Percentiles rank a stretch among this genome's conserved stretches.
phyloP scores from a whole-genome alignment of 2,113 vertebrate genomes.

The human region GRCh38 chr3:25803001-25803500 shows the following conservation, averaged over 20 bases:
- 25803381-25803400: background rate
- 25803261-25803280: background rate
- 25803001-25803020: background rate
- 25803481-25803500: background rate
- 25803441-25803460: conserved; percentile 18
- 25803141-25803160: background rate
- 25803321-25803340: background rate
- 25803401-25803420: background rate
- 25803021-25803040: background rate
- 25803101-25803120: background rate
- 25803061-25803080: background rate
- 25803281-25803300: background rate
- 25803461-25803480: background rate
- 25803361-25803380: background rate
- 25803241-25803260: background rate
- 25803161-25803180: background rate
- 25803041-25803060: background rate
- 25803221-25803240: background rate
- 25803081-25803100: background rate
- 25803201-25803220: background rate
- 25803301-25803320: background rate
- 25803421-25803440: background rate
- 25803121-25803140: background rate
- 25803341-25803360: background rate
- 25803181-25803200: background rate